phyloP scores from a whole-genome alignment of 2,888 invertebrate species.

The Mythimna lalbum region DNA sequence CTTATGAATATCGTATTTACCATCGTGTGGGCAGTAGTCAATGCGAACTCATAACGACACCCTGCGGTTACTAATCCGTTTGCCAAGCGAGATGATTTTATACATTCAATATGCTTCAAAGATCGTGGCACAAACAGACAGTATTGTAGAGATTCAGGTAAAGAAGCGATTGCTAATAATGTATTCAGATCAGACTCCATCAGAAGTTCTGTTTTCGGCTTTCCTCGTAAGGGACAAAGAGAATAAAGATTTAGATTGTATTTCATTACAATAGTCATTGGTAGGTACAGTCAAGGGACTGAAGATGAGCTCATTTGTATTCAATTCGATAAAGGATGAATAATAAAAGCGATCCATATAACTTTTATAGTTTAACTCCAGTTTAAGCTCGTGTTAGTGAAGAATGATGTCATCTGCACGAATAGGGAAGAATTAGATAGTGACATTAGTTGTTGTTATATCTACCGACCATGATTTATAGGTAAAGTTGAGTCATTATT shows the following conservation, averaged over 20 bases:
- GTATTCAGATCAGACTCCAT: constrained; percentile 45
- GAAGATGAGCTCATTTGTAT: constrained; percentile 58
- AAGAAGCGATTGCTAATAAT: constrained; percentile 35
- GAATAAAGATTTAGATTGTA: constrained; percentile 43
- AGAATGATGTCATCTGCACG: constrained; percentile 52
- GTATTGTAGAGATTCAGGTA: constrained; percentile 12
- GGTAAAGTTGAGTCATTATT: constrained; percentile 6
- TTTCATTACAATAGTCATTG: constrained; percentile 49
- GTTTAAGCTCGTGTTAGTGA: constrained; percentile 41
- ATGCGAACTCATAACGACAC: constrained; percentile 13
- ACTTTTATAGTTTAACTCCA: constrained; percentile 41
- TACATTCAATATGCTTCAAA: constrained; percentile 9
- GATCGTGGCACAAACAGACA: neutral
- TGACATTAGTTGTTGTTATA: constrained; percentile 7
- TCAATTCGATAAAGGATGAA: constrained; percentile 51
- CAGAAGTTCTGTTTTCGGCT: constrained; percentile 42
- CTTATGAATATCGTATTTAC: constrained; percentile 23
- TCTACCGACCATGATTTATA: neutral
- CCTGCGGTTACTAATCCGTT: constrained; percentile 7
- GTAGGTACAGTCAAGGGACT: constrained; percentile 42
- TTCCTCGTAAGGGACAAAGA: constrained; percentile 50
- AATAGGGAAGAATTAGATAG: constrained; percentile 38
- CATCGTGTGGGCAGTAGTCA: constrained; percentile 15
- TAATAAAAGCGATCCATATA: constrained; percentile 49
- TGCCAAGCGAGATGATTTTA: constrained; percentile 11